phyloP scores from a whole-genome alignment of 1,140 invertebrate species.

The Zelostemma sp. region DNA sequence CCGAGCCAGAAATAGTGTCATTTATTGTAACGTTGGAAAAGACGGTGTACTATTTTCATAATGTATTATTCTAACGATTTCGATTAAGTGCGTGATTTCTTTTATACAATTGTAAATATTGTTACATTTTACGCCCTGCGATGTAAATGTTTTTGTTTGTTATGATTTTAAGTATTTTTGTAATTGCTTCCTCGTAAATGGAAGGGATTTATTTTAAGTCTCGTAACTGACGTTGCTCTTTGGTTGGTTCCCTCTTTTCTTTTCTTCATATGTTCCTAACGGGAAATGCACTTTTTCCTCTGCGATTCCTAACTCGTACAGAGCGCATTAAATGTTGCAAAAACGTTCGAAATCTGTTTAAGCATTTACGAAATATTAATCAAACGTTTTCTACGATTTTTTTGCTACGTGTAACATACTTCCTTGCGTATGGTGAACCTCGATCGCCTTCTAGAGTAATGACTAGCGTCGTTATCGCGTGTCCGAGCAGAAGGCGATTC shows the following conservation, averaged over 20 bases:
- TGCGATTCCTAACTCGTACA: neutral
- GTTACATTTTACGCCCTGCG: constrained; percentile 10
- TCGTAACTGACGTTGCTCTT: no score
- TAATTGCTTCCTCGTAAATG: no score
- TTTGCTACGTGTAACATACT: neutral
- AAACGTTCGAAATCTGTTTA: neutral
- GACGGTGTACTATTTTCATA: neutral
- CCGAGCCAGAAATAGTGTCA: constrained; percentile 1
- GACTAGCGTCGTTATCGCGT: neutral
- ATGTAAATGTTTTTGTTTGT: constrained; percentile 17
- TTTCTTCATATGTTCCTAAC: constrained; percentile 35
- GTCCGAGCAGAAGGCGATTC: constrained; percentile 39
- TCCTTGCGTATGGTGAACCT: constrained; percentile 37
- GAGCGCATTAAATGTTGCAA: neutral
- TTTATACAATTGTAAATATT: constrained; percentile 7
- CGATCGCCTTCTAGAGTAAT: constrained; percentile 38
- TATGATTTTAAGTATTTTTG: no score
- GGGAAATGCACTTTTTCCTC: constrained; percentile 16
- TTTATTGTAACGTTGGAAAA: neutral
- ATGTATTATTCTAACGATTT: neutral
- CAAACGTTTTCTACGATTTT: neutral
- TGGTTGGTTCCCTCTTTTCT: constrained; percentile 17
- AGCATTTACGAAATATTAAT: neutral
- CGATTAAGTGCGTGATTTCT: constrained; percentile 1
- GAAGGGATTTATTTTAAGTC: constrained; percentile 13